Base-by-base conservation (phyloP, 2,888 invertebrate genomes). In the Cosmopolites sordidus region DNA sequence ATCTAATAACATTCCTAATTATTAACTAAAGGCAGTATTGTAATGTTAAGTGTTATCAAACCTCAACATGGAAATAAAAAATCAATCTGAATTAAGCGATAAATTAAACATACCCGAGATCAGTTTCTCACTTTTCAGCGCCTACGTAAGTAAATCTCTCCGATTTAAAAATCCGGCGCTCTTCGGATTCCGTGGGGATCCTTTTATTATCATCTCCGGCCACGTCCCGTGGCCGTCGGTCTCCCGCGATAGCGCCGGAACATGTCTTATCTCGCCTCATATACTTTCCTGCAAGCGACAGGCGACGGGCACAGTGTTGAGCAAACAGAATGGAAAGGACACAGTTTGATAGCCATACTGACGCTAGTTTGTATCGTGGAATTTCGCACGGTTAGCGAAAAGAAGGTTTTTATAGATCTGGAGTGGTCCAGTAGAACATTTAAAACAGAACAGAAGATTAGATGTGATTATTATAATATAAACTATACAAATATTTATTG, bases 191-290 rank as follows among this genome's bases (percentile, higher is more conserved):
- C 33, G 3, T 17, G 46, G 33, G 51, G 43, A 56, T 56, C 56
- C 50, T 54, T 57, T 57, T 53, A 54, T 52, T 56, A 56, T 56
- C 56, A 47, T 56, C 52, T 49, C 45, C 43, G 50, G 17, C 56
- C 52, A 52, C 56, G 56, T 56, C 44, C 55, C 40, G 55, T 47
- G 56, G 27, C 48, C 57, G 53, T 33, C 59, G 50, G 50, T 53
- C 53, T 39, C 43, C 43, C 30, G 53, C 57, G 54, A 68, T 67
- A 67, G 68, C 64, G 64, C 60, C 44, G 58, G 62, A 70, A 69
- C 73, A 72, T 73, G 73, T 72, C 73, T 73, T 73, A 73, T 73
- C 73, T 63, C 67, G 65, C 62, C 64, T 68, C 65, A 72, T 71
- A 71, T 71, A 71, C 71, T 68, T 68, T 58, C 65, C 50, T 53